phyloP scores from a whole-genome alignment of 2,113 vertebrate species.

The Oreochromis spilurus region DNA sequence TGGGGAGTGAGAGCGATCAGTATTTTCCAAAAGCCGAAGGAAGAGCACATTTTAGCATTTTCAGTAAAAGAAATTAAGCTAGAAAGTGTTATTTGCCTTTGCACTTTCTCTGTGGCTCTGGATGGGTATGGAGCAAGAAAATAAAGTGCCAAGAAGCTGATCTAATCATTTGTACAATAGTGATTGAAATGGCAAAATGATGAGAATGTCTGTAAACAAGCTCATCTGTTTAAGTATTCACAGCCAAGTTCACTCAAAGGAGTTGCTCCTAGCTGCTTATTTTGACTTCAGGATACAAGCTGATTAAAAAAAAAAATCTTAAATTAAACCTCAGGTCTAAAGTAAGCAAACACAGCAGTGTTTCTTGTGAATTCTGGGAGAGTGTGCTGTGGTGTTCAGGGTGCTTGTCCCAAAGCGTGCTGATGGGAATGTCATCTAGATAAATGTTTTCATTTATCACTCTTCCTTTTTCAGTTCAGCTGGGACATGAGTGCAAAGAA shows the following conservation, averaged over 20 bases:
- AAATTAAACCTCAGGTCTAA: not conserved
- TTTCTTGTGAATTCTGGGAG: not conserved
- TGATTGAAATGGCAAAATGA: not conserved
- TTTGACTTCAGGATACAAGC: not conserved
- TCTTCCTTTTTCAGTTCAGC: conserved; percentile 48
- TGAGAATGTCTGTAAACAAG: not conserved
- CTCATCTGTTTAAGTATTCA: not conserved
- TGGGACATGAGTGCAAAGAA: conserved; percentile 13
- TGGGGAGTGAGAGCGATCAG: not conserved
- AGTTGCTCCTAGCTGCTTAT: not conserved
- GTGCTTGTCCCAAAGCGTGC: conserved; percentile 26
- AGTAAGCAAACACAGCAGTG: not conserved
- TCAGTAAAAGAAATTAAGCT: not conserved
- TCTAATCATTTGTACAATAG: not conserved
- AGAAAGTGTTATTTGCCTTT: not conserved
- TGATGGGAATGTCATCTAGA: conserved; percentile 65
- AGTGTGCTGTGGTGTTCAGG: not conserved
- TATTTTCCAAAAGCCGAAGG: conserved; percentile 9
- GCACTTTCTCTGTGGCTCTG: not conserved
- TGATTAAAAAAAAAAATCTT: not conserved
- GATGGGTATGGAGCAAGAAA: not conserved
- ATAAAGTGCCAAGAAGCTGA: not conserved
- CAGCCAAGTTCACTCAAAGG: not conserved
- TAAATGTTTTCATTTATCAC: conserved; percentile 60
- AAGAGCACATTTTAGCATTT: not conserved